Evolutionary conservation across 2,113 vertebrate species (phyloP).

Genomic region (Hippocampus barbouri): DNA sequence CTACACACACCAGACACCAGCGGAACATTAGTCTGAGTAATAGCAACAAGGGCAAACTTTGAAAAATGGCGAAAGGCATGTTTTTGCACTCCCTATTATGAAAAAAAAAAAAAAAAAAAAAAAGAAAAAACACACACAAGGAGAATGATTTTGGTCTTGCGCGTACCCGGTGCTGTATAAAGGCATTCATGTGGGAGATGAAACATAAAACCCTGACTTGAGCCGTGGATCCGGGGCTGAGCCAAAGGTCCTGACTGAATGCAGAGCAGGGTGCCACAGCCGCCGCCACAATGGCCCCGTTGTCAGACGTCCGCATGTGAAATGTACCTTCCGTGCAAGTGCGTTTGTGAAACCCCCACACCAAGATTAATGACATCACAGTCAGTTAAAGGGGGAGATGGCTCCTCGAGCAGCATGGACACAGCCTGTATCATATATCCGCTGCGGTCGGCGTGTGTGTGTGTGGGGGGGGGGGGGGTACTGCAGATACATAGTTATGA

Average conservation of each 20-base stretch:
- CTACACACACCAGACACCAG: constrained; percentile 19
- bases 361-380: constrained; percentile 68
- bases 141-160: constrained; percentile 38
- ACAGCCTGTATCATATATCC: constrained; percentile 56
- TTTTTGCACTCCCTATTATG: neutral
- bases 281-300: constrained; percentile 63
- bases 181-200: constrained; percentile 53
- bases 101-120: constrained; percentile 30
- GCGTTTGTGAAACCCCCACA: constrained; percentile 69
- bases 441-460: constrained; percentile 36
- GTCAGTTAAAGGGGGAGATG: constrained; percentile 65
- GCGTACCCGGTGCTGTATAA: constrained; percentile 39
- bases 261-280: constrained; percentile 30
- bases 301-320: constrained; percentile 62
- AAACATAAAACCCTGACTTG: constrained; percentile 52
- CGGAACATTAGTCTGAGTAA: constrained; percentile 49
- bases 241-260: constrained; percentile 54
- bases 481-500: no score
- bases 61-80: constrained; percentile 46
- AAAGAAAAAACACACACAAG: constrained; percentile 47
- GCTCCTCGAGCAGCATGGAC: constrained; percentile 64
- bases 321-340: constrained; percentile 69
- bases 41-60: constrained; percentile 45
- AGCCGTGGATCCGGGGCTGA: constrained; percentile 39
- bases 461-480: no score